Evolutionary conservation across 2,888 invertebrate species (phyloP), one percentile per base, ranked within the genome.

Genomic region (Tetrapedia diversipes): DNA sequence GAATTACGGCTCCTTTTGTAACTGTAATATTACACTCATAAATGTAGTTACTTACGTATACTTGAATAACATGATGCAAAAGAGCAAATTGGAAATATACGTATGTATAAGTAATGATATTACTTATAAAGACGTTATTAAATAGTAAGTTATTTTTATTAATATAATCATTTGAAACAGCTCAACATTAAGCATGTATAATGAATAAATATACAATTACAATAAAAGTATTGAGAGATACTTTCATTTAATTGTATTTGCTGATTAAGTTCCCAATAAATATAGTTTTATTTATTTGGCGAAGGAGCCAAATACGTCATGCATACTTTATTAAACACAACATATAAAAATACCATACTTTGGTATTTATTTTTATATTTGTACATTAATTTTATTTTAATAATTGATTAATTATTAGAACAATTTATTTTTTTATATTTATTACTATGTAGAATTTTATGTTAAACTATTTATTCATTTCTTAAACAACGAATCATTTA

Each of bases 361-460:
- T 47, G 32, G 10, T 16, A 29, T 10, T 47, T 61, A 61, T 61
- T 61, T 61, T 61, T 61, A 61, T 8, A 34, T 61, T 45, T 43
- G 41, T 10, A 29, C n/a, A 14, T 32, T 47, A 61, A 29, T 11
- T 16, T 7, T 45, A 16, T 4, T 16, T 29, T 10, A 16, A 32
- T 32, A 34, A 45, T 61, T n/a, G 16, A n/a, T 27, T 10, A 16
- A 16, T 8, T 39, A 27, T 10, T 16, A 16, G 10, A 11, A 27
- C 4, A 10, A 4, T n/a, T 57, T 14, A 54, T 54, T 24, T 22
- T 14, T 8, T 1, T 14, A 4, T 19, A 19, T 6, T n/a, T n/a
- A 34, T 53, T 14, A 2, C 4, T 53, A 19, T 8, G 8, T 16
- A 27, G 24, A 47, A 11, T 7, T 22, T 22, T 11, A 47, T 4